Percentiles rank a stretch among this genome's conserved stretches.
Evolutionary conservation across 2,797 vertebrate genomes (phyloP).

Genomic region (Martes flavigula): DNA sequence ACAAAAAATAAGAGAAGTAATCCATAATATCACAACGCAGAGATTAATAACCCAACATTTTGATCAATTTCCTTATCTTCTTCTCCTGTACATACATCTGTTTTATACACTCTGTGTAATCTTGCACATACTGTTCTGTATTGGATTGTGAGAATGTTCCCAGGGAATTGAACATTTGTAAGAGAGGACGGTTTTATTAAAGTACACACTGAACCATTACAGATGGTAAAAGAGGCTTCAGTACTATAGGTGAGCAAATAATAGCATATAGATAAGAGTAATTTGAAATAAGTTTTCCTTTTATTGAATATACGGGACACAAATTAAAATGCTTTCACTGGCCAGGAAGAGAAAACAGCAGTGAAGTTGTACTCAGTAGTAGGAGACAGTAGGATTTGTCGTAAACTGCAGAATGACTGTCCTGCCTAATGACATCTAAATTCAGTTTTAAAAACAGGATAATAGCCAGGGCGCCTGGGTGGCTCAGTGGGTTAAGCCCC

Average conservation of each 20-base stretch:
- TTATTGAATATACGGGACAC: background rate
- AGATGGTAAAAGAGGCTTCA: background rate
- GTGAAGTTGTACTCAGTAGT: background rate
- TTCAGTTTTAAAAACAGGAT: background rate
- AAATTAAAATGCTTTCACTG: slow-evolving; percentile 22
- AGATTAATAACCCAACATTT: background rate
- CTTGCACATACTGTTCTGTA: background rate
- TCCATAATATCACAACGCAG: background rate
- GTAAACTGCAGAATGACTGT: slow-evolving; percentile 5
- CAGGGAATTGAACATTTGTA: background rate
- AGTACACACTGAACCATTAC: background rate
- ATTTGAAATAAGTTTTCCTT: slow-evolving; percentile 14
- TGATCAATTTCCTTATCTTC: background rate
- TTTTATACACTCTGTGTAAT: background rate
- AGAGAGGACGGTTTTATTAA: slow-evolving; percentile 31
- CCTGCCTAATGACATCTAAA: background rate
- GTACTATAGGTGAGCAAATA: background rate
- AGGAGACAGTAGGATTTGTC: background rate
- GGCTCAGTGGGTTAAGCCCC: too few relatives aligned
- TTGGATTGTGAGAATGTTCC: background rate
- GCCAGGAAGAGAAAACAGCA: background rate
- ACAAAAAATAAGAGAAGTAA: slow-evolving; percentile 25
- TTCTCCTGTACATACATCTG: background rate
- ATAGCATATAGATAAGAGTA: background rate
- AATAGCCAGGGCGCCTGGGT: background rate